Evolutionary conservation across 2,113 vertebrate genomes (phyloP).

Genomic region (Cryptoleucopteryx plumbea): DNA sequence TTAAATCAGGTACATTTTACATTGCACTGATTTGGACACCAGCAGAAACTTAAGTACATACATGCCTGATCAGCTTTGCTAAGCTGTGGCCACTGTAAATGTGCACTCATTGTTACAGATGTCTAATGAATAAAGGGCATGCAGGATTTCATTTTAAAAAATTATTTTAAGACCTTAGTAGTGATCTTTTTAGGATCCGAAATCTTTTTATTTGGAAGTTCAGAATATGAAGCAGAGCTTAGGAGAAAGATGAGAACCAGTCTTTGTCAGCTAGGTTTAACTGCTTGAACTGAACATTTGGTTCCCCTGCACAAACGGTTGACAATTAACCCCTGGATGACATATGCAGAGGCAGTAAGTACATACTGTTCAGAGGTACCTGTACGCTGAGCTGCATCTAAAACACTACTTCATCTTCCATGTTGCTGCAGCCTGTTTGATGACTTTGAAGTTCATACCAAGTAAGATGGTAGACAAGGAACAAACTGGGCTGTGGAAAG

Average conservation of each 20-base stretch:
- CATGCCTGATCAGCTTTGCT: neutral
- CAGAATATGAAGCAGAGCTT: neutral
- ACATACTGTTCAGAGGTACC: neutral
- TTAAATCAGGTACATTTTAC: neutral
- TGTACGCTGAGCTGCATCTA: neutral
- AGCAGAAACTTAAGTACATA: neutral
- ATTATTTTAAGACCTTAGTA: neutral
- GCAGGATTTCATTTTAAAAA: neutral
- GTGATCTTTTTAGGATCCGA: neutral
- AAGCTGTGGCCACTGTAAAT: neutral
- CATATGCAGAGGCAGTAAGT: neutral
- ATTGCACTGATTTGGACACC: neutral
- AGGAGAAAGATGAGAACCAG: neutral
- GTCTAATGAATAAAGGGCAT: neutral
- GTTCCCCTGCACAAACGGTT: neutral
- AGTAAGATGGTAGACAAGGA: neutral
- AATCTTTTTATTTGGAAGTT: neutral
- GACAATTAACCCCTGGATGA: neutral
- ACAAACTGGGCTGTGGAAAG: neutral
- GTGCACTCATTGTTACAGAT: neutral
- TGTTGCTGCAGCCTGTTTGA: neutral
- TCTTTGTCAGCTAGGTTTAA: neutral
- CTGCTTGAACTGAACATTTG: neutral
- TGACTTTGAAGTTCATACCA: neutral
- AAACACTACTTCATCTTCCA: neutral